Percentiles rank a stretch among this genome's conserved stretches.
Evolutionary conservation across 2,113 vertebrate genomes (phyloP).

Genomic region (Labeo rohita): DNA sequence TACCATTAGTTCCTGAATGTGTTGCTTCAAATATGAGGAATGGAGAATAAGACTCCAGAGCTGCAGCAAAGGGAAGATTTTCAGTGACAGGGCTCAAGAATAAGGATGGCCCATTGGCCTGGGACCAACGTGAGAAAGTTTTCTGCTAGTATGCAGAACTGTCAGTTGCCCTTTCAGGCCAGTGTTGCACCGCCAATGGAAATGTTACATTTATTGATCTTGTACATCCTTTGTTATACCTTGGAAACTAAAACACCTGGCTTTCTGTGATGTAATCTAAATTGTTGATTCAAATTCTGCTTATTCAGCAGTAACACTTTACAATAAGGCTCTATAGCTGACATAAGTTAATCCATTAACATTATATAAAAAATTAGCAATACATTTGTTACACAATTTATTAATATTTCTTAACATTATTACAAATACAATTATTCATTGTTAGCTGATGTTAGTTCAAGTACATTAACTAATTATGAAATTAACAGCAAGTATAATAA

Average conservation of each 20-base stretch:
- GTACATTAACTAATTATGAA: too few species aligned
- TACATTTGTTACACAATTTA: background rate
- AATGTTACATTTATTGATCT: background rate
- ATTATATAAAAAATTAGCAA: background rate
- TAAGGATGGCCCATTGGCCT: background rate
- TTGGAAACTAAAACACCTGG: background rate
- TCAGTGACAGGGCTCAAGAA: background rate
- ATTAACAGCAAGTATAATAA: too few species aligned
- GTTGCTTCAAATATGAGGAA: background rate
- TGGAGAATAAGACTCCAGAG: background rate
- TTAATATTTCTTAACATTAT: background rate
- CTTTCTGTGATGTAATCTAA: background rate
- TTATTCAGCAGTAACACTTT: background rate
- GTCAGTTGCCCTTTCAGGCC: background rate
- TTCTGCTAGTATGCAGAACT: background rate
- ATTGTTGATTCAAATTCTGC: background rate
- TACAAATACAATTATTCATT: background rate
- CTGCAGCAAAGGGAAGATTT: background rate
- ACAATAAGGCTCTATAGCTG: background rate
- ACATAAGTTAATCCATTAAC: background rate
- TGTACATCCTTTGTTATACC: background rate
- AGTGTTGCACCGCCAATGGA: background rate
- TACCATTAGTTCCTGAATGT: background rate
- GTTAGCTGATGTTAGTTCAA: too few species aligned
- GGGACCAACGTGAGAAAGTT: background rate